Conservation (phyloP, 2,113 vertebrate species). For the Trematomus loennbergii region DNA sequence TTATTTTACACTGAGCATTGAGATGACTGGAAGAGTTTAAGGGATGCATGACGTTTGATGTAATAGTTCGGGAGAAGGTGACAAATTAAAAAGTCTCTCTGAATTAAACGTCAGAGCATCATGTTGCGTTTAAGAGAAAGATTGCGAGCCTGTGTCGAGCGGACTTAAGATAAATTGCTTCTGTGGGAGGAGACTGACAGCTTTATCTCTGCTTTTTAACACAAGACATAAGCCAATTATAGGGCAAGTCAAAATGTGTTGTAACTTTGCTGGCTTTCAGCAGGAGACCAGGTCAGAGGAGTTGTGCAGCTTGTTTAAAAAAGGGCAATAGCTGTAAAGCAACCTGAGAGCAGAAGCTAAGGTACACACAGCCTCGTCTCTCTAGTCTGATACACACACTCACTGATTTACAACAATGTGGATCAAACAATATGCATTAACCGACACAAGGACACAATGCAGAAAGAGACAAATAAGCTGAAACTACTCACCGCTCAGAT, state of each 20-base stretch:
- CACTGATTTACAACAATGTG: neutral
- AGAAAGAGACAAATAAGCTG: neutral
- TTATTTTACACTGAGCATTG: constrained; percentile 11
- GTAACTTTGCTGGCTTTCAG: neutral
- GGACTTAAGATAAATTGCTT: constrained; percentile 17
- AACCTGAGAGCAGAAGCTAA: neutral
- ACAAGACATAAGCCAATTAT: constrained; percentile 31
- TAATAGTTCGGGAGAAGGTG: constrained; percentile 18
- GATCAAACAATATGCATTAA: constrained; percentile 8
- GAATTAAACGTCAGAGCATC: constrained; percentile 22
- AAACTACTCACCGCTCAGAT: constrained; percentile 83
- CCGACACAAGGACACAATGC: neutral
- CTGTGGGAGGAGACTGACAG: constrained; percentile 35
- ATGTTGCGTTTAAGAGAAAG: neutral
- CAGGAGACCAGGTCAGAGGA: neutral
- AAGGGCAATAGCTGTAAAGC: neutral
- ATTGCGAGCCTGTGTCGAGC: constrained; percentile 4
- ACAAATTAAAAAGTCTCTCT: constrained; percentile 14
- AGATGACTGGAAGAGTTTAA: neutral
- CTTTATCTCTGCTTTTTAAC: constrained; percentile 37
- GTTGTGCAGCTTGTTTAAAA: neutral
- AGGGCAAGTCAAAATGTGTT: constrained; percentile 14
- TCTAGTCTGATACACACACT: constrained; percentile 1
- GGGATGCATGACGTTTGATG: constrained; percentile 3
- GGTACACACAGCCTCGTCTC: neutral